phyloP scores from a whole-genome alignment of 2,888 invertebrate species.

The Tiphia femorata region DNA sequence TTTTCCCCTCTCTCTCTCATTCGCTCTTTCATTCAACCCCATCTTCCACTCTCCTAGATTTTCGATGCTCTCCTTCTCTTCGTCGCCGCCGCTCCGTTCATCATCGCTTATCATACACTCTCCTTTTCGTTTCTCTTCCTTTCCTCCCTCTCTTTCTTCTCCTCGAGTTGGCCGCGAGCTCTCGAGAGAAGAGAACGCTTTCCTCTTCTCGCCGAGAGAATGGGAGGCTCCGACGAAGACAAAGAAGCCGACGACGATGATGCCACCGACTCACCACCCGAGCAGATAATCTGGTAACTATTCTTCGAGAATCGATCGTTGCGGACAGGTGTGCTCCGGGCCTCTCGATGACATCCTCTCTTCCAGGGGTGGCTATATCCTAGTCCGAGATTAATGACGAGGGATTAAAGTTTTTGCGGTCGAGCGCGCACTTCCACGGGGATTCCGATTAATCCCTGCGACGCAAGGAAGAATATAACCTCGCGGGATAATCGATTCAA shows the following conservation, averaged over 20 bases:
- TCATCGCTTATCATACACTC: not conserved
- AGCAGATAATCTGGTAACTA: slow-evolving; percentile 34
- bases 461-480: too few relatives aligned
- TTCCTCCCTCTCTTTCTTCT: not conserved
- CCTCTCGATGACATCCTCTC: too few relatives aligned
- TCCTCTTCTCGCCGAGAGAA: slow-evolving; percentile 33
- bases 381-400: too few relatives aligned
- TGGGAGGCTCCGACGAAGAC: slow-evolving; percentile 30
- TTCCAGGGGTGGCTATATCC: too few relatives aligned
- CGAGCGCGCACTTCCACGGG: too few relatives aligned
- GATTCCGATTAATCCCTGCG: too few relatives aligned
- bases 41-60: not conserved
- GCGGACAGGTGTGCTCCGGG: too few relatives aligned
- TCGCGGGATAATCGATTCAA: too few relatives aligned
- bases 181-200: slow-evolving; percentile 24
- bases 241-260: slow-evolving; percentile 40
- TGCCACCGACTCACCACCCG: slow-evolving; percentile 33
- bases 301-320: slow-evolving; percentile 34
- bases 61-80: slow-evolving; percentile 12
- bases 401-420: too few relatives aligned
- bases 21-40: too few relatives aligned
- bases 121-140: not conserved
- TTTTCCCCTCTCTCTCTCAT: too few relatives aligned
- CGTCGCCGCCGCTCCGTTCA: slow-evolving; percentile 3
- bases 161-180: not conserved